A percentile compares a stretch with the other conserved stretches of the same genome.
phyloP scores from a whole-genome alignment of 1,140 invertebrate genomes.

The Danaus melanippus region DNA sequence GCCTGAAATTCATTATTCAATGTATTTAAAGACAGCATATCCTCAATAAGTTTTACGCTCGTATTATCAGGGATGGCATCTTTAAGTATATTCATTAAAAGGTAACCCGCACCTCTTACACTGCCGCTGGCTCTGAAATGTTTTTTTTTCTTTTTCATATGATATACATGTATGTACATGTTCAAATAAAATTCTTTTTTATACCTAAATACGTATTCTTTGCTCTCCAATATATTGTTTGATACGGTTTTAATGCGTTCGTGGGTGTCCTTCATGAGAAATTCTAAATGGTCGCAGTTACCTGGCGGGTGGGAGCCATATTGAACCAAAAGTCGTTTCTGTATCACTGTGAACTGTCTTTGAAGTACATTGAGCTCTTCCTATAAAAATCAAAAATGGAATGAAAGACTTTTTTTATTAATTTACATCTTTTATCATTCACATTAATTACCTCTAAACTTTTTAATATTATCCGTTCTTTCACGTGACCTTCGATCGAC shows the following conservation, averaged over 20 bases:
- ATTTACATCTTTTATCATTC: background rate
- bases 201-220: slow-evolving; percentile 41
- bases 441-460: slow-evolving; percentile 36
- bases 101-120: slow-evolving; percentile 36
- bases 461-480: slow-evolving; percentile 47
- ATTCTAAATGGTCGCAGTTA: slow-evolving; percentile 80
- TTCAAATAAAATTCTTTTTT: slow-evolving; percentile 8
- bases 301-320: slow-evolving; percentile 84
- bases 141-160: background rate
- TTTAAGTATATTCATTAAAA: slow-evolving; percentile 42
- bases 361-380: slow-evolving; percentile 76
- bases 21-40: slow-evolving; percentile 49
- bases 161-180: background rate
- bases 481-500: slow-evolving; percentile 52
- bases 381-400: slow-evolving; percentile 46
- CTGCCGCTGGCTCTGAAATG: slow-evolving; percentile 36
- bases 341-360: slow-evolving; percentile 80
- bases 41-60: slow-evolving; percentile 51
- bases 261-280: slow-evolving; percentile 81
- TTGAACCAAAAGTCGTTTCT: slow-evolving; percentile 81
- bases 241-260: slow-evolving; percentile 73
- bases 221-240: slow-evolving; percentile 56
- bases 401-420: background rate
- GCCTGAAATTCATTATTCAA: slow-evolving; percentile 53
- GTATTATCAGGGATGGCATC: slow-evolving; percentile 34